Conservation (phyloP, 2,113 vertebrate species). For the Sisor rabdophorus region DNA sequence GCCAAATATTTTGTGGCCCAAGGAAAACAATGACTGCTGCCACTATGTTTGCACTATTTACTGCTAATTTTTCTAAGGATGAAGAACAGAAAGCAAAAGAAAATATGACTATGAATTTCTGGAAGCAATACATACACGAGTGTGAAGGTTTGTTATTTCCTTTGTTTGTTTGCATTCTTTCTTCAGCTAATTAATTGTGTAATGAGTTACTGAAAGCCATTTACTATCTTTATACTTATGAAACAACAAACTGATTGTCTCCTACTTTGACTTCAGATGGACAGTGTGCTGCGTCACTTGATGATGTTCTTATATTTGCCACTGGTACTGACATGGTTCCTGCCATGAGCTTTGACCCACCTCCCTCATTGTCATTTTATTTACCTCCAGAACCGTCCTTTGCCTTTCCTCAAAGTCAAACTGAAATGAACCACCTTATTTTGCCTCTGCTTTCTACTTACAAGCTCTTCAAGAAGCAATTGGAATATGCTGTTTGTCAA, state of each 20-base stretch:
- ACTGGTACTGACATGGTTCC: slow-evolving; percentile 76
- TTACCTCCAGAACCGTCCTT: slow-evolving; percentile 43
- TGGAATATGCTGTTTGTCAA: slow-evolving; percentile 81
- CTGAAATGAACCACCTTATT: slow-evolving; percentile 68
- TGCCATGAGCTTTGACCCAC: slow-evolving; percentile 71
- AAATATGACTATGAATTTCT: slow-evolving; percentile 65
- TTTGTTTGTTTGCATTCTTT: not conserved
- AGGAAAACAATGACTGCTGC: slow-evolving; percentile 71
- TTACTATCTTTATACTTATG: not conserved
- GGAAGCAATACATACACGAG: slow-evolving; percentile 81
- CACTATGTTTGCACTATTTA: slow-evolving; percentile 72
- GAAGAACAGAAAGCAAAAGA: slow-evolving; percentile 55
- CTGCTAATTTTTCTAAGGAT: slow-evolving; percentile 62
- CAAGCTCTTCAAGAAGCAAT: slow-evolving; percentile 77
- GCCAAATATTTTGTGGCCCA: slow-evolving; percentile 72
- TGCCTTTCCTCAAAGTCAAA: slow-evolving; percentile 75
- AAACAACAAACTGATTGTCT: not conserved
- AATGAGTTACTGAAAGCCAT: not conserved
- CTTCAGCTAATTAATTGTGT: not conserved
- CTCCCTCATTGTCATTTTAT: slow-evolving; percentile 77
- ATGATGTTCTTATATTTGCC: slow-evolving; percentile 80
- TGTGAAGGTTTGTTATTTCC: slow-evolving; percentile 74
- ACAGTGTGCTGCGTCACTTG: slow-evolving; percentile 74
- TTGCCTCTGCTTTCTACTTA: slow-evolving; percentile 79
- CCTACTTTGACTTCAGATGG: slow-evolving; percentile 69